A percentile compares a stretch with the other conserved stretches of the same genome.
Evolutionary conservation across 1,140 invertebrate species (phyloP).

Genomic region (Episyrphus balteatus): DNA sequence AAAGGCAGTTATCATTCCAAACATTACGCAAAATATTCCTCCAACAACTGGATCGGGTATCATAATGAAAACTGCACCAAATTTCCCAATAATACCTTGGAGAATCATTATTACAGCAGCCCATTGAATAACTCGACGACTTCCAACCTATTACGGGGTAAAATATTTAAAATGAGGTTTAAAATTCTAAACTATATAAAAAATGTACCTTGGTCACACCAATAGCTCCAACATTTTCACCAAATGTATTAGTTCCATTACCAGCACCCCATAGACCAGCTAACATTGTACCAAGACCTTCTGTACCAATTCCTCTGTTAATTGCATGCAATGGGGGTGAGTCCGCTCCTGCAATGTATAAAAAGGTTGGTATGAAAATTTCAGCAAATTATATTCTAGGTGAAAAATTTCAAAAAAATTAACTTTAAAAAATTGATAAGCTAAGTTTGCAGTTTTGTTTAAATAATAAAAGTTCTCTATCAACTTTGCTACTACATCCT

Average conservation of each 20-base stretch:
- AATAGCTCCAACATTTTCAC: constrained; percentile 83
- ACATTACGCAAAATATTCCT: constrained; percentile 77
- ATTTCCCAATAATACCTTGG: constrained; percentile 69
- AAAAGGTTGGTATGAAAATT: not conserved
- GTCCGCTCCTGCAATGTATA: constrained; percentile 48
- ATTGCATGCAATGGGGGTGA: constrained; percentile 76
- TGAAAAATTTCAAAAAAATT: not conserved
- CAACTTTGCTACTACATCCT: no score
- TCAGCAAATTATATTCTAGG: not conserved
- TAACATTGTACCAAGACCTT: constrained; percentile 71
- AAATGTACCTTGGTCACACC: constrained; percentile 52
- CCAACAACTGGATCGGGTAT: constrained; percentile 84
- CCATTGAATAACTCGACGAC: constrained; percentile 73
- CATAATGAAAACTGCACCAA: constrained; percentile 76
- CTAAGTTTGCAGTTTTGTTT: no score
- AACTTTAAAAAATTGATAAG: no score
- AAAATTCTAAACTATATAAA: not conserved
- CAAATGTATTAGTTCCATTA: constrained; percentile 80
- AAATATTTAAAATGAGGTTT: not conserved
- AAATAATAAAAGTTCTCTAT: no score
- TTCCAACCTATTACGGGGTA: constrained; percentile 54
- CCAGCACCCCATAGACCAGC: constrained; percentile 73
- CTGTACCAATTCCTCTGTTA: constrained; percentile 72
- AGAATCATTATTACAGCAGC: constrained; percentile 66
- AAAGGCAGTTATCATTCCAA: constrained; percentile 75